Percentiles rank a stretch among this genome's conserved stretches.
phyloP scores from a whole-genome alignment of 1,140 invertebrate genomes.

The Penaeus vannamei region DNA sequence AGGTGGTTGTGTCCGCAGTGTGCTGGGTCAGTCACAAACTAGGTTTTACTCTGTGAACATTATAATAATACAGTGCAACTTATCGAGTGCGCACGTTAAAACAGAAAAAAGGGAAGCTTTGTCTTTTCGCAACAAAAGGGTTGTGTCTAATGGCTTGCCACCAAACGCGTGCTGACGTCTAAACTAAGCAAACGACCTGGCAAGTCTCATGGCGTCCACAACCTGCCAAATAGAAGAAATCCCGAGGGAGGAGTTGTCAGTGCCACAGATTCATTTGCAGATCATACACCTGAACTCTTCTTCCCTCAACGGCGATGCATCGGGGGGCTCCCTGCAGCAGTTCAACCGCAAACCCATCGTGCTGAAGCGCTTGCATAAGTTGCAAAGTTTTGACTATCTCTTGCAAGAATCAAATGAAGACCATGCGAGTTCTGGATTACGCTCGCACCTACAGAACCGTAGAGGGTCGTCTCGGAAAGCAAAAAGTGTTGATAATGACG shows the following conservation, averaged over 20 bases:
- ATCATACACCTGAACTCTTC: conserved; percentile 46
- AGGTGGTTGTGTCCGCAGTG: conserved; percentile 42
- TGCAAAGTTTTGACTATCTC: conserved; percentile 32
- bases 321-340: neutral
- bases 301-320: conserved; percentile 25
- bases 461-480: neutral
- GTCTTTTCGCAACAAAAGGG: too few species aligned
- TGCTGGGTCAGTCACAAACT: conserved; percentile 54
- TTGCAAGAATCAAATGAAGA: neutral
- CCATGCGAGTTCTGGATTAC: too few species aligned
- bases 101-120: too few species aligned
- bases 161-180: conserved; percentile 7
- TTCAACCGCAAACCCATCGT: neutral
- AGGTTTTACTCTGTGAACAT: conserved; percentile 43
- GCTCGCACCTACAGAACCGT: neutral
- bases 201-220: conserved; percentile 27
- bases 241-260: conserved; percentile 18
- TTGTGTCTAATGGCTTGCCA: too few species aligned
- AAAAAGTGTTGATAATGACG: neutral
- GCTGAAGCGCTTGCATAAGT: conserved; percentile 15
- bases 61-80: too few species aligned
- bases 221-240: conserved; percentile 52
- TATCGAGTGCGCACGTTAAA: too few species aligned
- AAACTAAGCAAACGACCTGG: neutral
- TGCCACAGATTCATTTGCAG: conserved; percentile 50